Evolutionary conservation across 2,113 vertebrate genomes (phyloP), one percentile per base, ranked within the genome.

Genomic region (Raja brachyura): DNA sequence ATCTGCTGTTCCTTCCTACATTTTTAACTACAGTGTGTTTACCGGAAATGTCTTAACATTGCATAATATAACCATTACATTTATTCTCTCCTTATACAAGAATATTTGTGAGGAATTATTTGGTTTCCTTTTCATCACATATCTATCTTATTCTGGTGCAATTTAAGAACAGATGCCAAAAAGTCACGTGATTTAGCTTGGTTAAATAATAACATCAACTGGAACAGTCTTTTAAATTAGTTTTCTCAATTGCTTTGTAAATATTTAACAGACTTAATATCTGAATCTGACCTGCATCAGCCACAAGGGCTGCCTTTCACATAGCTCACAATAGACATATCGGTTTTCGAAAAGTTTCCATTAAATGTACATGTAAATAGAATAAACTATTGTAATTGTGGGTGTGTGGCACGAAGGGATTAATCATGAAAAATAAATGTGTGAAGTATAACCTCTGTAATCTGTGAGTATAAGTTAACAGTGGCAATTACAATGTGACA

Each of bases 351-450:
- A 39, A 73, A 74, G 63, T 92, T 92, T 92, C 90, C 90, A 92
- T 73, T 92, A 48, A 92, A 18, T 39, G 66, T 25, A 25, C 66
- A 54, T 25, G 90, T 39, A 92, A 73, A 92, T 16, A 92, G 90
- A 70, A 73, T 54, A 92, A 73, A 74, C 66, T 28, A 20, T 20
- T 73, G 68, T 54, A 28, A 70, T 73, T 92, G 66, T 92, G 90
- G 11, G 31, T 73, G 18, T 4, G 33, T 25, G 68, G 33, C 66
- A 92, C 39, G 33, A 74, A 73, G 39, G 66, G 33, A 92, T 73
- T 74, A 92, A 68, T 48, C 90, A 92, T 92, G 90, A 92, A 92
- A 92, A 73, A 73, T 73, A 92, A 92, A 92, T 92, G 66, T 33
- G 18, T 92, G 68, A 74, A 73, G 33, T 39, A 92, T 74, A 73